Percentiles rank a stretch among this genome's conserved stretches.
Evolutionary conservation across 1,140 invertebrate genomes (phyloP).

Genomic region (Dinothrombium tinctorium): DNA sequence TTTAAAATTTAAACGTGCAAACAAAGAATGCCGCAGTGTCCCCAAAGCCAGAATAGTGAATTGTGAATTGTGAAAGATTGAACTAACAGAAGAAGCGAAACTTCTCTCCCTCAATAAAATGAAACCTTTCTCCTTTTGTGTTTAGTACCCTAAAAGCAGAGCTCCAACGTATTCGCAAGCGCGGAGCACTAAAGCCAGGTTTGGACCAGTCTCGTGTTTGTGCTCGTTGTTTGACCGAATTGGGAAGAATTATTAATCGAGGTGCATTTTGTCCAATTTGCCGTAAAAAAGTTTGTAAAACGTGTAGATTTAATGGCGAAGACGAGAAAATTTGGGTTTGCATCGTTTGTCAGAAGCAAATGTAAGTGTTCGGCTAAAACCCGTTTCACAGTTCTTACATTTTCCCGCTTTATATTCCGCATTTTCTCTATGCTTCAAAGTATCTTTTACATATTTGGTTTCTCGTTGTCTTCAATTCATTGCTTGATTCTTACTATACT

Average conservation of each 20-base stretch:
- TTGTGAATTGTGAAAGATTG: too few relatives aligned
- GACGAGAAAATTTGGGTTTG: conserved; percentile 32
- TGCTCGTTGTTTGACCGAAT: conserved; percentile 37
- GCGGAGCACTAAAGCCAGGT: conserved; percentile 13
- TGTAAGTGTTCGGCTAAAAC: conserved; percentile 29
- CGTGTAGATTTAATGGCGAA: conserved; percentile 34
- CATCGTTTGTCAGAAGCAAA: conserved; percentile 42
- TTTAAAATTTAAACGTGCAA: too few relatives aligned
- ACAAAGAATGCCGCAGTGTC: too few relatives aligned
- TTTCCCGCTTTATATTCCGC: not conserved
- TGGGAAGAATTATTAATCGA: conserved; percentile 46
- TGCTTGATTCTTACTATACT: not conserved
- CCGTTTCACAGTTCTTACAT: not conserved
- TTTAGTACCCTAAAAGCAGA: conserved; percentile 14
- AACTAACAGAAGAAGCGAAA: too few relatives aligned
- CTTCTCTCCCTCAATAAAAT: too few relatives aligned
- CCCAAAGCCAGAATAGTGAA: too few relatives aligned
- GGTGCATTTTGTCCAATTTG: conserved; percentile 41
- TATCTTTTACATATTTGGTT: not conserved
- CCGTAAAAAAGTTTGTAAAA: conserved; percentile 41
- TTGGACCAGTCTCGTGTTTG: conserved; percentile 27
- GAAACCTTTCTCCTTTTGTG: conserved; percentile 6
- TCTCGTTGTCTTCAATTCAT: not conserved
- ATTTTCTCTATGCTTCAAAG: not conserved
- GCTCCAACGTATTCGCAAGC: conserved; percentile 12